Evolutionary conservation across 1,140 invertebrate species (phyloP), one percentile per base, ranked within the genome.

Genomic region (Zaprionus ghesquierei): DNA sequence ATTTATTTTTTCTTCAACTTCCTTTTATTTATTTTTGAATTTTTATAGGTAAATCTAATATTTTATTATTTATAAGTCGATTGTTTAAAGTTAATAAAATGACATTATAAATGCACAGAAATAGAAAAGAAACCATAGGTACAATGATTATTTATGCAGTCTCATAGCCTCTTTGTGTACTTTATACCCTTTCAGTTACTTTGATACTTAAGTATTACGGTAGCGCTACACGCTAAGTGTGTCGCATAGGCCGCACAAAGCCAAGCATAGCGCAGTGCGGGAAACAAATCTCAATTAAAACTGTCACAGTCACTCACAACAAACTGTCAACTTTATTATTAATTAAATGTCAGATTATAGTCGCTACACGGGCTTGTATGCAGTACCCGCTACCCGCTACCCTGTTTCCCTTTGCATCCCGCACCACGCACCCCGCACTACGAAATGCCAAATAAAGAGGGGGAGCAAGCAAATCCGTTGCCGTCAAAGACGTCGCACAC

Each of bases 291-390:
- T 90, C 86, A 90, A 90, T 90, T 90, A 81, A 86, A 86, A 90
- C 86, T 90, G 86, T 90, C 86, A 90, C 86, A 90, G 73, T 90
- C 75, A 81, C 81, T 90, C 81, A 90, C 79, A 86, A 90, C 86
- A 90, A 90, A 69, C 84, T 90, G 86, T 90, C 86, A 81, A 86
- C 79, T 89, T 90, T 90, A 90, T 90, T 90, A 90, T 90, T 90
- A 90, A 90, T 90, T 90, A 90, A 89, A 90, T 90, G 86, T 86
- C 86, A 86, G 86, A 90, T 90, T 90, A 90, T 90, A 90, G 72
- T 81, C 76, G 72, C 38, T 58, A 62, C 71, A 62, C 79, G 76
- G 74, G 63, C 61, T 63, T 63, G 38, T 63, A 35, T 41, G 61
- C 50, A 63, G 23, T 63, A 78, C 74, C 29, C 62, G 60, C 23